These are phyloP conservation scores for Tetragnatha montana DNA, from an alignment of 2,888 invertebrate genomes.

Conservation along the genomic window DNA sequence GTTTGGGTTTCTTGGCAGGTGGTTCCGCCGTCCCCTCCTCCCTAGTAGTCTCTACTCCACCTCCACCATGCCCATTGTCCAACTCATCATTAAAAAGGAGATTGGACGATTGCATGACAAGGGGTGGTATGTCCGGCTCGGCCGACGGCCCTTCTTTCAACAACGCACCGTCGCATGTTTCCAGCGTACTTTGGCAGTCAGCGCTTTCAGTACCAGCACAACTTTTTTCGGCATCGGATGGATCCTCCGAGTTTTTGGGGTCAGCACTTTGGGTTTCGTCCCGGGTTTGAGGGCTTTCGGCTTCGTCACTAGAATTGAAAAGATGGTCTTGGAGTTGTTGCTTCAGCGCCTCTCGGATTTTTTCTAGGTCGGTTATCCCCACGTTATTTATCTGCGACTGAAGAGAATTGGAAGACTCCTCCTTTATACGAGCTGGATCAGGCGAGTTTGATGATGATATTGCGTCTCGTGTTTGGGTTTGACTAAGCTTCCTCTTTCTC, in stretches of 20 bases:
- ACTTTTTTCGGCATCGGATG: no score
- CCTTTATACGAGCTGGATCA: background rate
- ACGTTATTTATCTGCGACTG: background rate
- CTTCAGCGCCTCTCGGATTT: slow-evolving; percentile 22
- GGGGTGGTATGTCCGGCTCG: slow-evolving; percentile 45
- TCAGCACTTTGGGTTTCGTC: no score
- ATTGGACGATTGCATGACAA: slow-evolving; percentile 71
- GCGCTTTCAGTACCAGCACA: no score
- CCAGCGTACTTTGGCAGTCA: no score
- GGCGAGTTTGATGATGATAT: no score
- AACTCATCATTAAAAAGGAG: slow-evolving; percentile 49
- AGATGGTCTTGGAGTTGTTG: background rate
- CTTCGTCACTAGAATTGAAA: no score
- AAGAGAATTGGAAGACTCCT: background rate
- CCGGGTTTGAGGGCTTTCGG: no score
- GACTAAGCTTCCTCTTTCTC: no score
- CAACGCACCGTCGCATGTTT: no score
- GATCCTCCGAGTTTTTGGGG: no score
- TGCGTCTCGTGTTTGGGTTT: no score
- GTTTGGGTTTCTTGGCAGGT: background rate
- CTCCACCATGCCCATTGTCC: slow-evolving; percentile 70
- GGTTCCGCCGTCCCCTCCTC: background rate
- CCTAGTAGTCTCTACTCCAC: slow-evolving; percentile 51
- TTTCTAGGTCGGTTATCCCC: slow-evolving; percentile 30
- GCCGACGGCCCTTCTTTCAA: background rate